A percentile compares a stretch with the other conserved stretches of the same genome.
Conservation (phyloP, 2,797 vertebrate species). For the Sparus aurata region DNA sequence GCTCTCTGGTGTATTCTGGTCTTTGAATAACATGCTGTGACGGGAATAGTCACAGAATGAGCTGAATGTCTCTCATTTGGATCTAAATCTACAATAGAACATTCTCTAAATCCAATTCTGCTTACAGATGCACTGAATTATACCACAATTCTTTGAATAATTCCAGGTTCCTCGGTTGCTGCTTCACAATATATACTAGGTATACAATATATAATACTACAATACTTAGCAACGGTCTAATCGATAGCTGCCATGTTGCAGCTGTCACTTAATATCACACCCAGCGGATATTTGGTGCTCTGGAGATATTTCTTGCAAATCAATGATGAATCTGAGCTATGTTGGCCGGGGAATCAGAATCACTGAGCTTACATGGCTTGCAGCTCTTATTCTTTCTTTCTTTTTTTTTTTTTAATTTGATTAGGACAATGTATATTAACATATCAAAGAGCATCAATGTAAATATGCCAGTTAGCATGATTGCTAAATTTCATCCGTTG, state of each 20-base stretch:
- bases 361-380: conserved; percentile 14
- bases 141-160: conserved; percentile 17
- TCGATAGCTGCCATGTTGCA: conserved; percentile 60
- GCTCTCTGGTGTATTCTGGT: conserved; percentile 41
- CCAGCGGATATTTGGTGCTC: conserved; percentile 9
- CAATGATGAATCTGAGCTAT: conserved; percentile 59
- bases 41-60: conserved; percentile 23
- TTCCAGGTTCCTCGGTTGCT: conserved; percentile 24
- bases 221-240: conserved; percentile 43
- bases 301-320: conserved; percentile 70
- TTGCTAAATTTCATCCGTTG: no score
- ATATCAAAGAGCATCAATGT: no score
- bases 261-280: conserved; percentile 53
- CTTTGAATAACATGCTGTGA: conserved; percentile 49
- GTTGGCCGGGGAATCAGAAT: conserved; percentile 37
- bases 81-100: conserved; percentile 52
- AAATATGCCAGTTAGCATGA: no score
- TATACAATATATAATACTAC: no score
- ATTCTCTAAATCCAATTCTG: conserved; percentile 43
- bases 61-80: conserved; percentile 48
- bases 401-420: no score
- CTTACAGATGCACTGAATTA: conserved; percentile 44
- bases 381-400: no score
- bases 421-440: no score
- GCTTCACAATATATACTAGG: background rate